These are phyloP conservation scores for Phycodurus eques DNA, from an alignment of 2,113 vertebrate species.

Conservation along the genomic window DNA sequence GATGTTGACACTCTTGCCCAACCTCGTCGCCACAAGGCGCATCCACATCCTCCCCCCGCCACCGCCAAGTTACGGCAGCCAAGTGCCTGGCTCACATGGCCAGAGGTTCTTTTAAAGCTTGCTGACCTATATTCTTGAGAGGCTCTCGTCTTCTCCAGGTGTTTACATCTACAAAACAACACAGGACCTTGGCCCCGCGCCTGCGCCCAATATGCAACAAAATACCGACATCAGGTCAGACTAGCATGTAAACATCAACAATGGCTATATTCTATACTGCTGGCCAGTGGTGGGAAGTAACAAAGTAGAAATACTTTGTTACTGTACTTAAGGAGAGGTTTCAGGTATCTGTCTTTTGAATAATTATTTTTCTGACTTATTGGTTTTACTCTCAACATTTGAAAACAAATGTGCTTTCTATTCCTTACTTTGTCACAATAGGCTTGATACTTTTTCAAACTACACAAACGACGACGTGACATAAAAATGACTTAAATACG, in stretches of 20 bases:
- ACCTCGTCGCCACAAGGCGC: slow-evolving; percentile 8
- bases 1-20: background rate
- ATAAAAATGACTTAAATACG: no score
- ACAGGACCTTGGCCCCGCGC: slow-evolving; percentile 2
- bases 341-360: background rate
- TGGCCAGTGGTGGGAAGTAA: background rate
- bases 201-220: slow-evolving; percentile 4
- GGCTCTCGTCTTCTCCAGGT: slow-evolving; percentile 6
- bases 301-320: background rate
- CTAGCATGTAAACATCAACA: background rate
- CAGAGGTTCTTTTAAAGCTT: slow-evolving; percentile 2
- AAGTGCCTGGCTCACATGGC: slow-evolving; percentile 18
- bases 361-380: background rate
- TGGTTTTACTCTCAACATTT: no score
- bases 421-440: no score
- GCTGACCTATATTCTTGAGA: slow-evolving; percentile 39
- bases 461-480: no score
- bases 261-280: background rate
- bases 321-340: no score
- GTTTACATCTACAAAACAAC: slow-evolving; percentile 27
- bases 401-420: no score
- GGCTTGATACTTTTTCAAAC: no score
- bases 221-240: background rate
- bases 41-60: slow-evolving; percentile 21
- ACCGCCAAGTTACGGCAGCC: slow-evolving; percentile 13